Conservation (phyloP, 2,888 invertebrate genomes). For the Callyntrura guangdongensis region DNA sequence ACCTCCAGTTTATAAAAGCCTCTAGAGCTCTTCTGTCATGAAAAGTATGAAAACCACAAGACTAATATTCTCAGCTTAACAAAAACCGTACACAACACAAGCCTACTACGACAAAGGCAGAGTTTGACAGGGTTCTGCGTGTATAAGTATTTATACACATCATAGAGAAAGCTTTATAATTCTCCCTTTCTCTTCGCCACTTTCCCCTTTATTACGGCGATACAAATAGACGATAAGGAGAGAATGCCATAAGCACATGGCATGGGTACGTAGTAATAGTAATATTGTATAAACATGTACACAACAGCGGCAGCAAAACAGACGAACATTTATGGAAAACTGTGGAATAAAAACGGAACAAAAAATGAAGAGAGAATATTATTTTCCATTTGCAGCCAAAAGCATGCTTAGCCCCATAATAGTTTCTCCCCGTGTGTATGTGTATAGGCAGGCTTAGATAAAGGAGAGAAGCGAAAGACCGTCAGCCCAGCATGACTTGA, state of each 20-base stretch:
- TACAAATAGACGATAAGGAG: not conserved
- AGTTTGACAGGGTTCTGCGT: not conserved
- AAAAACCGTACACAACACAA: slow-evolving; percentile 13
- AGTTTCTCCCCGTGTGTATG: no score
- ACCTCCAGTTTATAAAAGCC: not conserved
- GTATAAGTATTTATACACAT: slow-evolving; percentile 8
- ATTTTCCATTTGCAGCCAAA: not conserved
- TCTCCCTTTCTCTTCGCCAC: no score
- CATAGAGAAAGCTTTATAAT: no score
- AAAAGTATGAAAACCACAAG: slow-evolving; percentile 45
- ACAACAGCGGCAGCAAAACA: not conserved
- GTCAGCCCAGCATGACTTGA: slow-evolving; percentile 62
- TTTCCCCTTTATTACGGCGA: no score
- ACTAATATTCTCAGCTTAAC: slow-evolving; percentile 64
- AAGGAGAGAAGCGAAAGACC: not conserved
- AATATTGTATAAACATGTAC: not conserved
- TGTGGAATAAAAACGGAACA: slow-evolving; percentile 4
- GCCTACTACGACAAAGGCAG: not conserved
- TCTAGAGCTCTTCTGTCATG: slow-evolving; percentile 8
- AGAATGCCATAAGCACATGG: not conserved
- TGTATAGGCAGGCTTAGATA: not conserved
- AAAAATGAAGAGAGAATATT: slow-evolving; percentile 3
- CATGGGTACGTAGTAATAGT: not conserved
- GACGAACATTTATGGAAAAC: not conserved
- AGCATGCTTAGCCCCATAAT: not conserved